Evolutionary conservation across 2,797 vertebrate species (phyloP).

Genomic region (Tragelaphus eurycerus): DNA sequence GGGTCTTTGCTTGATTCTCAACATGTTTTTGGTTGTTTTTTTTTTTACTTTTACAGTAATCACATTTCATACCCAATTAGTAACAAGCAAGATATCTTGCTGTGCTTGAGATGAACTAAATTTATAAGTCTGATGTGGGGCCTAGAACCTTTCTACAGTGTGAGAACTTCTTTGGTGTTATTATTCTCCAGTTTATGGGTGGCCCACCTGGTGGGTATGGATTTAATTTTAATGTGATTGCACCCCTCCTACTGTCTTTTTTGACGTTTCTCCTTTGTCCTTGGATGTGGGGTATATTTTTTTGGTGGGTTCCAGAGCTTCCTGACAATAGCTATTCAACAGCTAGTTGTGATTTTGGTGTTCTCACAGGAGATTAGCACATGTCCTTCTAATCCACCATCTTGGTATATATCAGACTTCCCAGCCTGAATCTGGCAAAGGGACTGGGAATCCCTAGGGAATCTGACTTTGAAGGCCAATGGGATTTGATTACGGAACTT

Average conservation of each 20-base stretch:
- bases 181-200: neutral
- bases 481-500: neutral
- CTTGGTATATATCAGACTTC: neutral
- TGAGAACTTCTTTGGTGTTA: neutral
- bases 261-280: neutral
- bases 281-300: neutral
- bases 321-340: neutral
- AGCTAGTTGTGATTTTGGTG: neutral
- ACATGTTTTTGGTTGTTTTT: neutral
- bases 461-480: neutral
- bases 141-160: neutral
- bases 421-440: neutral
- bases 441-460: neutral
- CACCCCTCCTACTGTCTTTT: neutral
- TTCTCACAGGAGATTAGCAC: neutral
- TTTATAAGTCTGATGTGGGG: neutral
- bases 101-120: constrained; percentile 13
- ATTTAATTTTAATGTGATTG: neutral
- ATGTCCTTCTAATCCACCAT: neutral
- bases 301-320: neutral
- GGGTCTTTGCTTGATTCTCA: neutral
- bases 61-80: neutral
- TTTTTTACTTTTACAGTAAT: neutral
- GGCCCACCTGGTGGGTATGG: neutral
- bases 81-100: constrained; percentile 28